Evolutionary conservation across 2,888 invertebrate genomes (phyloP), one percentile per base, ranked within the genome.

Genomic region (Caenorhabditis panamensis): DNA sequence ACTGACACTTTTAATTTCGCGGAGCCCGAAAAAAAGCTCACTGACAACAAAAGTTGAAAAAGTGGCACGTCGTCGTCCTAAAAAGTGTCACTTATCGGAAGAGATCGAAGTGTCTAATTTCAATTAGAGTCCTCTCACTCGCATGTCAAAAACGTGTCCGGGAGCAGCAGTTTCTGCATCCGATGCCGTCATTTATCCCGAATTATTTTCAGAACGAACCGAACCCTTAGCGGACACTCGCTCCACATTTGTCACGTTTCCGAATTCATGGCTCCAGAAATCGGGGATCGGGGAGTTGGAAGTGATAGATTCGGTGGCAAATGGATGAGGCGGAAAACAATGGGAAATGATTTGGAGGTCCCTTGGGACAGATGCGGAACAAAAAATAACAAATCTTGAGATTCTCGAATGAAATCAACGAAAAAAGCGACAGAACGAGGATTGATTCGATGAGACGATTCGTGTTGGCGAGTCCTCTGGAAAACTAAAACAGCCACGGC

Each of bases 81-180:
- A 18, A 47, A 47, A 53, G 53, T 61, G 51, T 24, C 53, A 54
- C 28, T 71, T 51, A 61, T 62, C 61, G 53, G 1, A n/a, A 16
- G 6, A 36, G 37, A 62, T 53, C 26, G 53, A 54, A 53, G 62
- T 53, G 54, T 72, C 72, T 58, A 72, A 72, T 72, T 72, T 72
- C 56, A 72, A 72, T 64, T 72, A 64, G 37, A 37, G 63, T 9
- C 53, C 54, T 51, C 54, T 59, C 69, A 51, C 61, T 49, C 47
- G 41, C 59, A 59, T 69, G 69, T 71, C 71, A 62, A 37, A 68
- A 66, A 47, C 36, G 24, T 59, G 51, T 20, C 59, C 22, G 49
- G 44, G 59, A 26, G 54, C 31, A 54, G 53, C 26, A 16, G 24
- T 11, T 53, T 24, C 16, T 53, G 11, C 26, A 24, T 22, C 26